These are phyloP conservation scores for Sphyrna mokarran DNA, from an alignment of 2,113 vertebrate species.

Conservation along the genomic window DNA sequence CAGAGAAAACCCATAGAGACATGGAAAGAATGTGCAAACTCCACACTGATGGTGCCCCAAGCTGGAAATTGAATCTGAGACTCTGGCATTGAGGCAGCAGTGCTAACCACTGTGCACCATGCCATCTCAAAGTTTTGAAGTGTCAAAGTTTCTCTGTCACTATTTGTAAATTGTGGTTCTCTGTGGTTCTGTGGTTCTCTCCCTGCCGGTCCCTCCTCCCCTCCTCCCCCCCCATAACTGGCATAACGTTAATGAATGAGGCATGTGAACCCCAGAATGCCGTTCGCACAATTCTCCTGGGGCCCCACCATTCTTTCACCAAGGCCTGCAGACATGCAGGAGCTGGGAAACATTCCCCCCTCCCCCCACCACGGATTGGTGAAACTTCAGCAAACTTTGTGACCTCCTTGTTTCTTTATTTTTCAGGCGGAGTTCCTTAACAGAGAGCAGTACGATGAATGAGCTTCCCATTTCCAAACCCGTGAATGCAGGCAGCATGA, in stretches of 20 bases:
- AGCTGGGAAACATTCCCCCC: no score
- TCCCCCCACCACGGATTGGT: no score
- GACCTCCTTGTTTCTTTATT: neutral
- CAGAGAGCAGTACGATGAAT: neutral
- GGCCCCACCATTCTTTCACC: neutral
- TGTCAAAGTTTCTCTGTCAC: neutral
- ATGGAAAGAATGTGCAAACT: no score
- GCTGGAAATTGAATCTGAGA: no score
- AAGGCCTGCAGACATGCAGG: neutral
- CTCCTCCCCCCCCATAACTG: neutral
- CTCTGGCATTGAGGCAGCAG: no score
- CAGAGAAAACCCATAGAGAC: no score
- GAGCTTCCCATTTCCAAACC: neutral
- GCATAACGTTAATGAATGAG: neutral
- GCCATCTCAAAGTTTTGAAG: no score
- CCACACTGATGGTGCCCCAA: no score
- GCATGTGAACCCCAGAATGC: neutral
- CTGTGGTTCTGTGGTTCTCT: neutral
- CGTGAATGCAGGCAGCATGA: neutral
- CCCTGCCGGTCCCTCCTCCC: no score
- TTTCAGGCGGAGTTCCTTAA: slow-evolving; percentile 26
- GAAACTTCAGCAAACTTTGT: neutral
- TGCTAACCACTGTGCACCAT: no score
- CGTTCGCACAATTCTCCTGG: neutral
- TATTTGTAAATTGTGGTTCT: neutral